A percentile compares a stretch with the other conserved stretches of the same genome.
phyloP scores from a whole-genome alignment of 2,113 vertebrate genomes.

The Trichechus manatus region DNA sequence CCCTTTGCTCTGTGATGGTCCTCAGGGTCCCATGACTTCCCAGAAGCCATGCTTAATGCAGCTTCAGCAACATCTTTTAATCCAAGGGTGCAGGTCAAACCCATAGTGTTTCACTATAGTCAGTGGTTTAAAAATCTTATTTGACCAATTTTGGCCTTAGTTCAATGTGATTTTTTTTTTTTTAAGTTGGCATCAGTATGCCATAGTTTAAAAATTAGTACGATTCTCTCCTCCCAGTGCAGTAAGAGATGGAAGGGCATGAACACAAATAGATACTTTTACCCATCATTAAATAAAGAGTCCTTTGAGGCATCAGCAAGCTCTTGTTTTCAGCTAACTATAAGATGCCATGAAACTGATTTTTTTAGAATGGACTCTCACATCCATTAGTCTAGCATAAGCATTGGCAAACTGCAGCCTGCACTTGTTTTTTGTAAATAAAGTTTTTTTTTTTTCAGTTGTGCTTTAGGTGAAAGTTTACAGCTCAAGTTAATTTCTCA shows the following conservation, averaged over 20 bases:
- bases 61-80: background rate
- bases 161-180: slow-evolving; percentile 21
- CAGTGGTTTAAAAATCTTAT: background rate
- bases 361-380: background rate
- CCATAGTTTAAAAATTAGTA: slow-evolving; percentile 47
- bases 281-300: slow-evolving; percentile 1
- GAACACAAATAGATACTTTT: background rate
- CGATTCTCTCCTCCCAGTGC: background rate
- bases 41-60: background rate
- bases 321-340: background rate
- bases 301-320: background rate
- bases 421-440: slow-evolving; percentile 20
- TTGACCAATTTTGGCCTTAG: background rate
- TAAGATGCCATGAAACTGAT: background rate
- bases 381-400: background rate
- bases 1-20: background rate
- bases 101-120: background rate
- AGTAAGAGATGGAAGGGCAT: background rate
- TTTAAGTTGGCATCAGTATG: background rate
- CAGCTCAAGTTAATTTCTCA: too few relatives aligned
- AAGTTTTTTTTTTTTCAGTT: background rate
- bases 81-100: background rate
- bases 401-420: background rate
- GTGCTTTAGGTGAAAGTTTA: too few relatives aligned
- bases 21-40: background rate